Evolutionary conservation across 1,140 invertebrate genomes (phyloP).

Genomic region (Pantala flavescens): DNA sequence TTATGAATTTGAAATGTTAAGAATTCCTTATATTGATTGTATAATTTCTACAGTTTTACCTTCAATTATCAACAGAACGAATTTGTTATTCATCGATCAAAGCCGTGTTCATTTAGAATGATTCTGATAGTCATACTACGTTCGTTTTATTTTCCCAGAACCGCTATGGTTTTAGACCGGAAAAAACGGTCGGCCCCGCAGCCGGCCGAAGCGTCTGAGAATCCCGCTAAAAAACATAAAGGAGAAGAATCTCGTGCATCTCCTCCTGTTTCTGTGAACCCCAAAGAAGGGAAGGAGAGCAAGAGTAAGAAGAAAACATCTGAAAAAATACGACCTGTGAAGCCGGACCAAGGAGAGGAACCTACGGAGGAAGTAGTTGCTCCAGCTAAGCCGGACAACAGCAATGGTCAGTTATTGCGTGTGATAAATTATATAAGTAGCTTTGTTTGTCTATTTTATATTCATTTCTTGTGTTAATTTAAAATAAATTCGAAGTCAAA

Average conservation of each 20-base stretch:
- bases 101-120: no score
- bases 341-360: not conserved
- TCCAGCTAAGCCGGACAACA: not conserved
- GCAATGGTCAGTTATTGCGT: not conserved
- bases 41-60: no score
- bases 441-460: no score
- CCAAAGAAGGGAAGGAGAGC: slow-evolving; percentile 3
- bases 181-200: not conserved
- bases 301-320: not conserved
- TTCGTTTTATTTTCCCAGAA: no score
- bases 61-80: no score
- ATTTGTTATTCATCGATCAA: no score
- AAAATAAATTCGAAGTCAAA: no score
- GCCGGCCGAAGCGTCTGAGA: not conserved
- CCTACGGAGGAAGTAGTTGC: not conserved
- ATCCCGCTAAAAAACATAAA: not conserved
- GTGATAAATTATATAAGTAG: no score
- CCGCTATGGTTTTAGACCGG: not conserved
- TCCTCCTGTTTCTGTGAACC: not conserved
- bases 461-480: no score
- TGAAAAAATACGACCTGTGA: not conserved
- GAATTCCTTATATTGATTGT: no score
- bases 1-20: no score
- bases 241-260: not conserved
- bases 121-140: no score